phyloP scores from a whole-genome alignment of 2,797 vertebrate genomes.

The Notolabrus celidotus region DNA sequence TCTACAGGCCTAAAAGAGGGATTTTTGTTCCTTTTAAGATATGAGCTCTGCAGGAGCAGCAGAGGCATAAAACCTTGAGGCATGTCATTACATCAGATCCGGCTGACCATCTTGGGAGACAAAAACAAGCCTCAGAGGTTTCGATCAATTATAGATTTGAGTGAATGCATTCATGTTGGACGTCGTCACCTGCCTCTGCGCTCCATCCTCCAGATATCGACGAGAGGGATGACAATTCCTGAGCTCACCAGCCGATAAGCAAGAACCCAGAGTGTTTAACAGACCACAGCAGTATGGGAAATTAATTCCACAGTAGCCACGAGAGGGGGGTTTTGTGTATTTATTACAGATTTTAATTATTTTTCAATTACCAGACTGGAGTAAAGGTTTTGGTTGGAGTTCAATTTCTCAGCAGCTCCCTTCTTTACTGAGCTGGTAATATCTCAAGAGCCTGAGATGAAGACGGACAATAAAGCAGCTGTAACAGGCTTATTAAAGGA shows the following conservation, averaged over 20 bases:
- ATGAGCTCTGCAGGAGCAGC: constrained; percentile 33
- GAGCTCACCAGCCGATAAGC: constrained; percentile 35
- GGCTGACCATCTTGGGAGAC: constrained; percentile 60
- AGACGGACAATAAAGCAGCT: constrained; percentile 63
- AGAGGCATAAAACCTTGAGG: constrained; percentile 46
- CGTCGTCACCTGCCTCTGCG: constrained; percentile 39
- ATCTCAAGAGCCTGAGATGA: constrained; percentile 37
- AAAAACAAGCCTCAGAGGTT: constrained; percentile 53
- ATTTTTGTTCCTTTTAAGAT: constrained; percentile 16
- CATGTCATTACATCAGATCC: constrained; percentile 61
- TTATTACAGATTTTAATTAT: constrained; percentile 65
- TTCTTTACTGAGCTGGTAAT: constrained; percentile 25
- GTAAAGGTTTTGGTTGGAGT: constrained; percentile 48
- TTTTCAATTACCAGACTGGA: constrained; percentile 45
- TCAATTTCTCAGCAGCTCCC: constrained; percentile 37
- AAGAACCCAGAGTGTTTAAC: constrained; percentile 42
- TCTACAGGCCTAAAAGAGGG: background rate
- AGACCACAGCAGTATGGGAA: constrained; percentile 28
- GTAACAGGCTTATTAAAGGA: constrained; percentile 68
- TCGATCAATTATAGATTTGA: constrained; percentile 71
- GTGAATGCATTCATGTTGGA: constrained; percentile 56
- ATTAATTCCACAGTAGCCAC: constrained; percentile 49
- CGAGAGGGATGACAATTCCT: constrained; percentile 38
- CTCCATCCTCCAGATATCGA: constrained; percentile 45
- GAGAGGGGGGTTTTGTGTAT: constrained; percentile 43